Conservation (phyloP, 2,113 vertebrate genomes). For the Proterorhinus semilunaris region DNA sequence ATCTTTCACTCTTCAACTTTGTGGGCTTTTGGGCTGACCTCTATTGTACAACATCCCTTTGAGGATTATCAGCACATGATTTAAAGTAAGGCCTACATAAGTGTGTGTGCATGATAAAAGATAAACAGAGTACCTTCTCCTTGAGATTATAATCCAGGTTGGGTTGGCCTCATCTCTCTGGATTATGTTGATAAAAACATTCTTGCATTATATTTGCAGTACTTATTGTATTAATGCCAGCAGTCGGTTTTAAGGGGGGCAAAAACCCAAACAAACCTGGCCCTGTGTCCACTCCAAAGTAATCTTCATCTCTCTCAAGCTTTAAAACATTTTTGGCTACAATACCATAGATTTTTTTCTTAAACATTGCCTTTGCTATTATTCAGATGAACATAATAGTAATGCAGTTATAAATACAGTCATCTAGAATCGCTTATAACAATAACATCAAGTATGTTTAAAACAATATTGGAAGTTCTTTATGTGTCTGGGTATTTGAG, state of each 20-base stretch:
- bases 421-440: too few relatives aligned
- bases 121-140: constrained; percentile 70
- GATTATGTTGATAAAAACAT: constrained; percentile 81
- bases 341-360: too few relatives aligned
- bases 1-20: background rate
- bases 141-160: constrained; percentile 79
- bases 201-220: constrained; percentile 78
- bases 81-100: constrained; percentile 51
- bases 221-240: constrained; percentile 77
- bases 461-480: too few relatives aligned
- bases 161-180: constrained; percentile 65
- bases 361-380: too few relatives aligned
- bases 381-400: too few relatives aligned
- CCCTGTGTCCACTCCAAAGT: constrained; percentile 62
- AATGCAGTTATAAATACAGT: too few relatives aligned
- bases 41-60: constrained; percentile 52
- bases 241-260: constrained; percentile 51
- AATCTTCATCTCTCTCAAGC: constrained; percentile 76
- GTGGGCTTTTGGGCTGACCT: constrained; percentile 29
- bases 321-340: constrained; percentile 52
- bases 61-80: constrained; percentile 70
- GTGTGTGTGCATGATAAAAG: constrained; percentile 54
- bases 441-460: too few relatives aligned
- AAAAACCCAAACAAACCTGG: constrained; percentile 47
- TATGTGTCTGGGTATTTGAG: too few relatives aligned